Conservation (phyloP, 1,140 invertebrate genomes). For the Eupristina koningsbergeri region DNA sequence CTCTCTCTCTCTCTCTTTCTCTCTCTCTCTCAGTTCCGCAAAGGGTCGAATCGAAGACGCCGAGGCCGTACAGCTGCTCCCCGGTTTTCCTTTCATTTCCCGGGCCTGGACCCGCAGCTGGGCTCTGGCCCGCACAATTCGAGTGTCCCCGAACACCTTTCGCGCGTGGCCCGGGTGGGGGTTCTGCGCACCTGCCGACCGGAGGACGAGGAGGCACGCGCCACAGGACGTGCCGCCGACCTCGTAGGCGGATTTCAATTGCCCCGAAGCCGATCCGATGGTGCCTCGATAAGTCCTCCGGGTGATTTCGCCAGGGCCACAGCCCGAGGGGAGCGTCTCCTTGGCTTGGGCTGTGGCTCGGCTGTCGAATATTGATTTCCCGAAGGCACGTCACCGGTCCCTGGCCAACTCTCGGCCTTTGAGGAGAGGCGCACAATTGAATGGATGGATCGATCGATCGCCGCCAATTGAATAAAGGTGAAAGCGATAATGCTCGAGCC, state of each 20-base stretch:
- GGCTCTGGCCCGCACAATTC: neutral
- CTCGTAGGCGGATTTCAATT: neutral
- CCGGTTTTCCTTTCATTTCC: conserved; percentile 7
- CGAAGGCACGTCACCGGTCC: no score
- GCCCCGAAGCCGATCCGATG: no score
- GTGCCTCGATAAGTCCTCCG: no score
- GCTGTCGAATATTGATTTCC: neutral
- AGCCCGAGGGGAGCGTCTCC: no score
- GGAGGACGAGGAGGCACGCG: neutral
- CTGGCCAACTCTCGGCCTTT: no score
- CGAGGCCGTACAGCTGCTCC: neutral
- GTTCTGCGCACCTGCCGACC: no score
- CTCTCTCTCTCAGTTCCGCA: no score
- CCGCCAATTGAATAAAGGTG: neutral
- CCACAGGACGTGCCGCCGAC: neutral
- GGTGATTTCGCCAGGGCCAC: no score
- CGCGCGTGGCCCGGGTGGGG: no score
- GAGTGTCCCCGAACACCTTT: neutral
- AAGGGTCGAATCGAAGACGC: neutral
- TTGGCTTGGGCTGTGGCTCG: no score
- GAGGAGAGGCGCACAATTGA: no score
- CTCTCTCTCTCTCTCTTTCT: no score
- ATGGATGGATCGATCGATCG: neutral
- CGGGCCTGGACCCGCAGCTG: neutral
- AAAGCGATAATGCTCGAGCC: neutral